These are phyloP conservation scores for roundworm (Caenorhabditis elegans) DNA, from an alignment of 1,140 invertebrate genomes.

Conservation along the genomic window DNA sequence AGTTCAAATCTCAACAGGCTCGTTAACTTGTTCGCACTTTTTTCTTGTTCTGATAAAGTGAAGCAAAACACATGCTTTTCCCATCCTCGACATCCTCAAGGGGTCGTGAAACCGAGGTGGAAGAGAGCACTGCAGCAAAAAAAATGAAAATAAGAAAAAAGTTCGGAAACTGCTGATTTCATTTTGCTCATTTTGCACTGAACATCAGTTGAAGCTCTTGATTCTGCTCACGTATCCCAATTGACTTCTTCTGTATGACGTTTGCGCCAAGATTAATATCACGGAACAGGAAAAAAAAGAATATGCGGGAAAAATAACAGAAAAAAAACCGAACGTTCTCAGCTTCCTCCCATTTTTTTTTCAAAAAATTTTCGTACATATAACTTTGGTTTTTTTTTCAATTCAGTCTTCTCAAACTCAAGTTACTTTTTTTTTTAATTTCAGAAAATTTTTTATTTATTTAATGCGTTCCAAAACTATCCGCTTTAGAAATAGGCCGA, in stretches of 20 bases:
- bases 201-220: not conserved
- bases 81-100: constrained; percentile 5
- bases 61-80: constrained; percentile 12
- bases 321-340: not conserved
- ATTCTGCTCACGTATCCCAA: not conserved
- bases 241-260: not conserved
- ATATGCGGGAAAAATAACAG: no score
- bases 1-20: not conserved
- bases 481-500: no score
- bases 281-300: no score
- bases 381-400: no score
- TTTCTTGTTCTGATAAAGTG: constrained; percentile 18
- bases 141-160: no score
- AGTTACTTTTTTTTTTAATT: no score
- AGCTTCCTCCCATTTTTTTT: not conserved
- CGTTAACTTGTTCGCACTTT: constrained; percentile 7
- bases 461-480: no score
- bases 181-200: not conserved
- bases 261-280: not conserved
- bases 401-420: no score
- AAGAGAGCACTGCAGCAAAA: constrained; percentile 9
- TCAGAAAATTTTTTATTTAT: no score
- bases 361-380: no score
- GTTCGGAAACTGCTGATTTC: constrained; percentile 11
- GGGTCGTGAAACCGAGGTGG: not conserved